Conservation (phyloP, 2,113 vertebrate genomes). For the Trogon surrucura region DNA sequence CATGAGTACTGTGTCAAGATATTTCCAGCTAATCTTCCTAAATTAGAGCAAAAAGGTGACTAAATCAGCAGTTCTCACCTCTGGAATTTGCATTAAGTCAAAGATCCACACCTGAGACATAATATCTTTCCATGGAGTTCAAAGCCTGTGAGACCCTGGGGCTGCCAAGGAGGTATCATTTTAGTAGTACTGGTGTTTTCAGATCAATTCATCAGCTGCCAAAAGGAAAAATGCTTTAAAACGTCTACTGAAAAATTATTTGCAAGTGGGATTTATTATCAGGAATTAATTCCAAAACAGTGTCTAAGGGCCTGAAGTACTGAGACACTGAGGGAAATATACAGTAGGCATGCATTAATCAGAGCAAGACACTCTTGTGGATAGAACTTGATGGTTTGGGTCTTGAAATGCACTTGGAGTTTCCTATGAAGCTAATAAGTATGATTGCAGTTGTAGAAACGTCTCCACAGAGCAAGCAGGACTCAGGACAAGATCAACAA, state of each 20-base stretch:
- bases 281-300: not conserved
- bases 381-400: not conserved
- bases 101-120: not conserved
- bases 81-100: not conserved
- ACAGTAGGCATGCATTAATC: not conserved
- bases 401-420: not conserved
- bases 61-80: not conserved
- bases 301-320: not conserved
- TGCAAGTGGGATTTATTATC: not conserved
- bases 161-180: not conserved
- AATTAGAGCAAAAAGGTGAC: not conserved
- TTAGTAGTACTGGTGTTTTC: not conserved
- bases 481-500: not conserved
- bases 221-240: not conserved
- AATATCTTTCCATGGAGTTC: not conserved
- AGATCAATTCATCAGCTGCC: not conserved
- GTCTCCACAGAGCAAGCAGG: not conserved
- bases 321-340: not conserved
- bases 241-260: not conserved
- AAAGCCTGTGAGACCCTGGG: not conserved
- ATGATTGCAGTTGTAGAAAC: not conserved
- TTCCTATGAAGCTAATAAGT: not conserved
- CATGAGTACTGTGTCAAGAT: not conserved
- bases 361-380: not conserved
- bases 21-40: not conserved